A percentile compares a stretch with the other conserved stretches of the same genome.
Conservation (phyloP, 2,888 invertebrate genomes). For the Calliopum simillimum region DNA sequence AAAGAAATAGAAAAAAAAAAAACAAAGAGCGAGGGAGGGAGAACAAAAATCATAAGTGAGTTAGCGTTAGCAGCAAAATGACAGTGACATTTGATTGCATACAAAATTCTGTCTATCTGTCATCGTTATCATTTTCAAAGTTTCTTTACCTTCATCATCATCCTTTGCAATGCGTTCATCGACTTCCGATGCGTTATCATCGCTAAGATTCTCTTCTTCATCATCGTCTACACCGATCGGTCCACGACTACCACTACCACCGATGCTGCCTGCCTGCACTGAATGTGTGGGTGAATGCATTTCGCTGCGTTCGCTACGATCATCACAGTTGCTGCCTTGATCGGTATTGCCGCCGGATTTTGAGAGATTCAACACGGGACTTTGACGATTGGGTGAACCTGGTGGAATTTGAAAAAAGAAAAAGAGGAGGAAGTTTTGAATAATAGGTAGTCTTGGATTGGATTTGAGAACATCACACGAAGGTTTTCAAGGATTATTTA, state of each 20-base stretch:
- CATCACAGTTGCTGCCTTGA: slow-evolving; percentile 75
- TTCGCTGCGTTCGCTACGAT: slow-evolving; percentile 74
- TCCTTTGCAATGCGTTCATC: slow-evolving; percentile 71
- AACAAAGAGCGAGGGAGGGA: slow-evolving; percentile 24
- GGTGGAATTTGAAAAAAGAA: slow-evolving; percentile 24
- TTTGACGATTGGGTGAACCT: slow-evolving; percentile 87
- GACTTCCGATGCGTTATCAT: slow-evolving; percentile 88
- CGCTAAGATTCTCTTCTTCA: slow-evolving; percentile 83
- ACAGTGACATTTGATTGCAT: slow-evolving; percentile 1
- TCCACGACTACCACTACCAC: slow-evolving; percentile 53
- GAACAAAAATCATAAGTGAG: slow-evolving; percentile 26
- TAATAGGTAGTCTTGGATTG: neutral
- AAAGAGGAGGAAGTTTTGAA: neutral
- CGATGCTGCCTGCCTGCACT: slow-evolving; percentile 67
- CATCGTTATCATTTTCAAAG: slow-evolving; percentile 40
- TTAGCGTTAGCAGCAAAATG: slow-evolving; percentile 1
- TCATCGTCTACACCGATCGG: slow-evolving; percentile 57
- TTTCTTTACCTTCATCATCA: slow-evolving; percentile 71
- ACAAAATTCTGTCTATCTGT: neutral
- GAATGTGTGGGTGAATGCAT: slow-evolving; percentile 72
- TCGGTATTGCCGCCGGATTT: slow-evolving; percentile 81
- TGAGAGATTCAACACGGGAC: slow-evolving; percentile 91
- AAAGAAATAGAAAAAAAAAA: slow-evolving; percentile 16
- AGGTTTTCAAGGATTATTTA: neutral
- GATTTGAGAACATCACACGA: neutral